These are phyloP conservation scores for Suricata suricatta DNA, from an alignment of 2,113 vertebrate genomes.

Conservation along the genomic window DNA sequence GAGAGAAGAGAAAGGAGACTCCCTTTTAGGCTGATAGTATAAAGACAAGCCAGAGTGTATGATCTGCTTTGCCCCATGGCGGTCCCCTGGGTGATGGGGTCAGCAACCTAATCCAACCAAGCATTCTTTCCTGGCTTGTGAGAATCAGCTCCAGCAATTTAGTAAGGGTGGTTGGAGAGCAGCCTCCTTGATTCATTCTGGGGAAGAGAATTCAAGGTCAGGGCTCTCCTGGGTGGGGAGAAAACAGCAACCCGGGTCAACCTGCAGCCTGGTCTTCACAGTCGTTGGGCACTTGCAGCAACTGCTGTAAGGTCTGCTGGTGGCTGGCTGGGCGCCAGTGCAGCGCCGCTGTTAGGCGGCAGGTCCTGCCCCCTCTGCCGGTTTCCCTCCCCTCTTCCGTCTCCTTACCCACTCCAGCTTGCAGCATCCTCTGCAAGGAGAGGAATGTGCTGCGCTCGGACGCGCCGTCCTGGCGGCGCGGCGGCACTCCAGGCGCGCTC, in stretches of 20 bases:
- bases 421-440: constrained; percentile 72
- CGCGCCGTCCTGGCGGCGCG: constrained; percentile 29
- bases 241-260: constrained; percentile 78
- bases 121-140: background rate
- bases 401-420: background rate
- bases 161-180: background rate
- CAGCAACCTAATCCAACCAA: background rate
- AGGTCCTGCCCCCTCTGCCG: constrained; percentile 56
- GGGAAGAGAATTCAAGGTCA: constrained; percentile 81
- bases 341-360: constrained; percentile 33
- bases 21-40: background rate
- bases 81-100: background rate
- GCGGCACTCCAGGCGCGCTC: constrained; percentile 27
- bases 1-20: constrained; percentile 5
- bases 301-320: constrained; percentile 84
- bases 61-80: background rate
- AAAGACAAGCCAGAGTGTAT: background rate
- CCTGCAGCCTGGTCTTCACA: constrained; percentile 81
- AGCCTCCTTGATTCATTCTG: constrained; percentile 7
- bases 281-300: constrained; percentile 84
- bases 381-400: constrained; percentile 43
- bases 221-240: constrained; percentile 24
- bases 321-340: constrained; percentile 81
- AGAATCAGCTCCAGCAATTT: background rate
- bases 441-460: constrained; percentile 62